Evolutionary conservation across 2,888 invertebrate species (phyloP), one percentile per base, ranked within the genome.

Genomic region (Chrysopilus asiliformis): DNA sequence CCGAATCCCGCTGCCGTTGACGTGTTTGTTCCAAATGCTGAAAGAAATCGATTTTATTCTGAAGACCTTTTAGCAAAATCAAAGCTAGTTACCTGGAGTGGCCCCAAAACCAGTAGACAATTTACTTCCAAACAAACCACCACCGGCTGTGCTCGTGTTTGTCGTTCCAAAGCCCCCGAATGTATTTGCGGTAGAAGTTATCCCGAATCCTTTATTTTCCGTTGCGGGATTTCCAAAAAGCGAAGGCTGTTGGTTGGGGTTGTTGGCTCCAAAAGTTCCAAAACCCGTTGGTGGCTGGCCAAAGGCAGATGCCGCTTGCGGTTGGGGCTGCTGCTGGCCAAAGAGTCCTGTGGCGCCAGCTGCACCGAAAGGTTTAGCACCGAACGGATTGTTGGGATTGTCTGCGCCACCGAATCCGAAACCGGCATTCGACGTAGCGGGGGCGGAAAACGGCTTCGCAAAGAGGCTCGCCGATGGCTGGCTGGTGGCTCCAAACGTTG

Each of bases 391-490:
- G 15, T 47, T 44, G 1, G 60, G 50, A 3, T 50, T 49, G 40
- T 59, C 60, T 0, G 52, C 45, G 12, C 48, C 36, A 3, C 55
- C 42, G 3, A 53, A 49, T 2, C 57, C 57, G 45, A 60, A 60
- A 9, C 47, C 26, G 3, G 60, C 53, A 24, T 58, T 57, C 28
- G 61, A 62, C 1, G 63, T 55, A 2, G 71, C 59, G 4, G 73
- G 58, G 10, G 64, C 71, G 33, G 71, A 64, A 45, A 65, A 68
- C 34, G 70, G 70, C 63, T 78, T 77, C 1, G 76, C 78, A 60
- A 86, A 79, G 24, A 81, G 66, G 32, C 71, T 67, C 2, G 71
- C 67, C 0, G 72, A 67, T 20, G 68, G 68, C 4, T 71, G 68
- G 2, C 69, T 68, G 2, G 74, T 64, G 38, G 71, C 69, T 39